Base-by-base conservation (phyloP, 1,140 invertebrate species). In the Drosophila subobscura region DNA sequence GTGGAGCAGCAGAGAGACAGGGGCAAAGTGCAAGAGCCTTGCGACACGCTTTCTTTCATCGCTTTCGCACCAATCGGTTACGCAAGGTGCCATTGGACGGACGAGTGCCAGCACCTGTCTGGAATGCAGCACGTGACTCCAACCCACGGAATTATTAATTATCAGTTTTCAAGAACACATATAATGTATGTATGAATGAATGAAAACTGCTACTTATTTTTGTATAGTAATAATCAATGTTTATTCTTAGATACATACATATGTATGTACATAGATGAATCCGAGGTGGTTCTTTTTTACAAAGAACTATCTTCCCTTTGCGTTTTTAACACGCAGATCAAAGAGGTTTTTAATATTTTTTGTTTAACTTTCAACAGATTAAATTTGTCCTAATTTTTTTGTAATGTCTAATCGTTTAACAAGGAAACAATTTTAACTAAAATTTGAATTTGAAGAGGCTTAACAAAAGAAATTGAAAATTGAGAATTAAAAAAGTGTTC, bases 31-130 rank as follows among this genome's bases (percentile, higher is more conserved):
- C 70, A 63, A 60, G 16, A 65, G 60, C 67, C 67, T 51, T 57
- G 72, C 79, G 79, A 83, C 75, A 84, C 68, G 83, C 79, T 79
- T 64, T 85, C 80, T 76, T 64, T 85, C 67, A 52, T 73, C 52
- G 71, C 71, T 59, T 56, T 58, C 52, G 55, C 56, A 53, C 27
- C 76, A 70, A 55, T 59, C 42, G 47, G 22, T 79, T 78, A 63
- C 73, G 70, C 59, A 59, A 79, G 79, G 68, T 83, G 79, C 55
- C 54, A 77, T 27, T 29, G 53, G 58, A 63, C 54, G 58, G 68
- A 40, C 60, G 45, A 41, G 44, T 68, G 65, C 41, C 50, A 33
- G 46, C 46, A 61, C 41, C 74, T 74, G 79, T 63, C 60, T 51
- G 47, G 41, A 63, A 54, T n/a, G 59, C 52, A 50, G 74, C 80